phyloP scores from a whole-genome alignment of 1,140 invertebrate species.

The Drusus annulatus region DNA sequence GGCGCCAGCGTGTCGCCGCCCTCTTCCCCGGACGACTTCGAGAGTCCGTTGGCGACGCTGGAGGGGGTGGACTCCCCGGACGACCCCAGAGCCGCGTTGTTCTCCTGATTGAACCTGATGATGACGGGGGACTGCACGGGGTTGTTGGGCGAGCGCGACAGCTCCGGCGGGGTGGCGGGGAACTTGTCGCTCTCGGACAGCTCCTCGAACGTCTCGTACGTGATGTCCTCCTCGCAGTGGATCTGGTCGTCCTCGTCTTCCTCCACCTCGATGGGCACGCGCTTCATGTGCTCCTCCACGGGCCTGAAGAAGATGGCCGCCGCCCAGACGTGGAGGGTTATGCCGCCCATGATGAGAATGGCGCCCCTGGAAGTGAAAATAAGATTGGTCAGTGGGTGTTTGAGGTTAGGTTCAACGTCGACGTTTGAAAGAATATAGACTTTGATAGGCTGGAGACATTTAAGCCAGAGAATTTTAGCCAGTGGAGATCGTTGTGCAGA shows the following conservation, averaged over 20 bases:
- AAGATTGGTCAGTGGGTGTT: no score
- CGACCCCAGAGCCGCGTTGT: not conserved
- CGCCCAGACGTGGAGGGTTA: conserved; percentile 87
- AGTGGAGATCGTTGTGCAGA: no score
- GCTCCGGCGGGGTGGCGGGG: not conserved
- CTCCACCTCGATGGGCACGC: conserved; percentile 65
- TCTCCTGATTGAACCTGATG: no score
- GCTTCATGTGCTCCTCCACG: conserved; percentile 84
- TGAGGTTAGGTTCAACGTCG: no score
- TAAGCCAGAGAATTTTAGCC: no score
- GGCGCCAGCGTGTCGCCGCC: not conserved
- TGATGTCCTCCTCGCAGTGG: conserved; percentile 49
- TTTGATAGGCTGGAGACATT: no score
- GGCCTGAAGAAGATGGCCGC: conserved; percentile 88
- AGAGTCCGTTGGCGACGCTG: conserved; percentile 6
- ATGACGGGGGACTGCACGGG: not conserved
- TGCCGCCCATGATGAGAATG: conserved; percentile 85
- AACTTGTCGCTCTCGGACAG: conserved; percentile 37
- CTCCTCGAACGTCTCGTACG: conserved; percentile 52
- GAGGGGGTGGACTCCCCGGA: conserved; percentile 52
- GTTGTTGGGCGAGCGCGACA: not conserved
- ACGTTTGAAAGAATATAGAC: no score
- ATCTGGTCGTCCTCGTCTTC: conserved; percentile 49
- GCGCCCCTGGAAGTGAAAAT: conserved; percentile 75
- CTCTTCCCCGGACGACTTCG: conserved; percentile 21